Base-by-base conservation (phyloP, 2,797 vertebrate species). In the Dallia pectoralis region DNA sequence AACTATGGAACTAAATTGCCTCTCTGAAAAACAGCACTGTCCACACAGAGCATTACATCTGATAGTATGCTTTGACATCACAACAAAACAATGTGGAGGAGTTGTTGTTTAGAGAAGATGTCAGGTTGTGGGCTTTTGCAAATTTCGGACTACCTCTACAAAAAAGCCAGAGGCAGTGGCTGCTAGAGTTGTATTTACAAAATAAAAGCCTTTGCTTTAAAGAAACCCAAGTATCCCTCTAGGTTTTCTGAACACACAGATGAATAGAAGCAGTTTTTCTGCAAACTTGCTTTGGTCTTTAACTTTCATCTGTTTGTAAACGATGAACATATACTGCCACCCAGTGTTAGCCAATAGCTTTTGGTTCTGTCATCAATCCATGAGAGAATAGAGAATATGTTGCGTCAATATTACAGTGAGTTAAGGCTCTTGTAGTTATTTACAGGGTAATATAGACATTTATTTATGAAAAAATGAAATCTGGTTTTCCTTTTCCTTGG, bases 291-390 rank as follows among this genome's bases (percentile, higher is more conserved):
- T 32, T 3, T 5, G 27, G 29, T 27, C 11, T 63, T 63, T 2
- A 18, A 30, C 61, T 27, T 53, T 53, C 49, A 5, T 30, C 14
- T 69, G 9, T 3, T 18, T 75, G 69, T 0, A 22, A 74, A 80
- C 78, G 79, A 59, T 87, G 82, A 87, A 82, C 68, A 16, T 67
- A 86, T 25, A 89, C 87, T 90, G 91, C 89, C 91, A 82, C 88
- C 91, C 77, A 91, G 89, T 90, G 91, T 73, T 77, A 15, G 76
- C 75, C 78, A 73, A 79, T 79, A 72, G 44, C 22, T 3, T 11
- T 22, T 47, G 6, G 25, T 12, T 48, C 14, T 44, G 33, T 44
- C 15, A 4, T 4, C 63, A 65, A 65, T 4, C 15, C 59, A 25
- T 25, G 25, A 4, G 48, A 49, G 48, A 49, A 18, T n/a, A n/a